A percentile compares a stretch with the other conserved stretches of the same genome.
phyloP scores from a whole-genome alignment of 2,113 vertebrate genomes.

The Canis aureus region DNA sequence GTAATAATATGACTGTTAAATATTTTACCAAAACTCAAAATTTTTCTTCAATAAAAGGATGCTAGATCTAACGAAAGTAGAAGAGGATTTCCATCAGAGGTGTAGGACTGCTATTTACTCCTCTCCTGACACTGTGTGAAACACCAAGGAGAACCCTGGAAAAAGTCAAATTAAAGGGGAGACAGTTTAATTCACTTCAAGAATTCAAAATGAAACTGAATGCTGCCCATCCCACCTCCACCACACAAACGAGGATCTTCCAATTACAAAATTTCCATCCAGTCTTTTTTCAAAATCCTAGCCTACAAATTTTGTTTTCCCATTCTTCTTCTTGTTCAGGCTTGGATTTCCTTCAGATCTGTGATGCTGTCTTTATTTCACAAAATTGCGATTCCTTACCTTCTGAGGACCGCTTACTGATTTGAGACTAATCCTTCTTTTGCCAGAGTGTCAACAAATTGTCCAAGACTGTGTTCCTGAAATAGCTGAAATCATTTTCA shows the following conservation, averaged over 20 bases:
- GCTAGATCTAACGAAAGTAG: background rate
- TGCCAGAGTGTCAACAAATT: conserved; percentile 21
- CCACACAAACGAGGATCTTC: background rate
- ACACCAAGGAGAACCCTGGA: background rate
- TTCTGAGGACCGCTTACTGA: background rate
- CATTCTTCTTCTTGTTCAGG: background rate
- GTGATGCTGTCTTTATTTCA: background rate
- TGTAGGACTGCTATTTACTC: background rate
- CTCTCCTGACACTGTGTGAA: background rate
- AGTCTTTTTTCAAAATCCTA: background rate
- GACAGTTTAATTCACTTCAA: background rate
- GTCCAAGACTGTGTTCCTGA: conserved; percentile 42
- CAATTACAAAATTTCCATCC: background rate
- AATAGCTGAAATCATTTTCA: conserved; percentile 60
- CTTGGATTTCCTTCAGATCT: background rate
- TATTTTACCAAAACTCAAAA: background rate
- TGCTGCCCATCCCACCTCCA: fast-evolving
- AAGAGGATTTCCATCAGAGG: background rate
- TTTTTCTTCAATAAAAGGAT: background rate
- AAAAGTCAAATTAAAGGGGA: background rate
- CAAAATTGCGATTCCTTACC: background rate
- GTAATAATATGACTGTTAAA: background rate
- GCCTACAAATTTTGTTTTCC: background rate
- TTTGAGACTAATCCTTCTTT: background rate
- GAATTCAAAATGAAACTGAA: background rate